Conservation (phyloP, 2,113 vertebrate species). For the Mirounga angustirostris region DNA sequence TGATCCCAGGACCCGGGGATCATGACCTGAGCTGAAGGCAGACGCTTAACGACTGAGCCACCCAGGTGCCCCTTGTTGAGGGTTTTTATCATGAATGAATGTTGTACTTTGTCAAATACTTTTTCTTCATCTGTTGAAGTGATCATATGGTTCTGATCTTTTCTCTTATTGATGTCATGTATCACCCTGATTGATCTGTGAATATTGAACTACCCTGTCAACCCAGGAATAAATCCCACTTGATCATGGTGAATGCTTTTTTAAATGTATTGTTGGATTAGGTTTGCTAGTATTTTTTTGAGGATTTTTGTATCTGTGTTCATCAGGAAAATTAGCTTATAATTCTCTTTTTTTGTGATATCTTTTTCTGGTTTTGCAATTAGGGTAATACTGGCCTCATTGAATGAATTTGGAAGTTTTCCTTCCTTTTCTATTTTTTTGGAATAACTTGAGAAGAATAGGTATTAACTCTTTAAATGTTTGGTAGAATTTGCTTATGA, state of each 20-base stretch:
- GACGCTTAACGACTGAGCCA: too few relatives aligned
- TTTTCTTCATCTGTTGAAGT: background rate
- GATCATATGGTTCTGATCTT: background rate
- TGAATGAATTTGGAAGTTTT: background rate
- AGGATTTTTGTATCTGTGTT: background rate
- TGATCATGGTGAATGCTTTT: background rate
- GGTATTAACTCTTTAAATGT: background rate
- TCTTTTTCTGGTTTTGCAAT: background rate
- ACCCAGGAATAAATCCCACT: background rate
- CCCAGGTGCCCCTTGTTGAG: background rate
- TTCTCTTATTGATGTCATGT: background rate
- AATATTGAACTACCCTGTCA: background rate
- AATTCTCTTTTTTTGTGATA: background rate
- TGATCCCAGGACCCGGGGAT: too few relatives aligned
- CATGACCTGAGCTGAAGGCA: too few relatives aligned
- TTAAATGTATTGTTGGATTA: background rate
- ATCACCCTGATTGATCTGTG: background rate
- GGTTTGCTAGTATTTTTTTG: background rate
- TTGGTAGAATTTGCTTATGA: background rate
- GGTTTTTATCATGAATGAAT: background rate
- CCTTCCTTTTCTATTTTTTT: background rate
- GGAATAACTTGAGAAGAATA: background rate
- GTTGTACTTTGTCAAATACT: background rate
- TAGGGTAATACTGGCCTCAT: background rate
- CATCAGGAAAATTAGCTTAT: background rate